Evolutionary conservation across 2,113 vertebrate species (phyloP).

Genomic region (Odocoileus hemionus): DNA sequence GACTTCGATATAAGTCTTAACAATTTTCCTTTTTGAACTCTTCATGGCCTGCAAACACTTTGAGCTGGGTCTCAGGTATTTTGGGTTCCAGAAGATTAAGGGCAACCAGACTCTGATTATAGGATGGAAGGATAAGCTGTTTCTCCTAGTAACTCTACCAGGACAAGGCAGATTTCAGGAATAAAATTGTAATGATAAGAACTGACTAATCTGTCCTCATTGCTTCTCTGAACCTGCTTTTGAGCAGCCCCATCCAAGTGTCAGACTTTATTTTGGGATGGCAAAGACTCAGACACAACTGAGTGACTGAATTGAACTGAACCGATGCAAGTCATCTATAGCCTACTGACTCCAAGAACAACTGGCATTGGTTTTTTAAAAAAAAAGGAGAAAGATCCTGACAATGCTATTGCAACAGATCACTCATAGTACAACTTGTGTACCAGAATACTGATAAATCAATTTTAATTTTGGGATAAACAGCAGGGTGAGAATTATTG

Average conservation of each 20-base stretch:
- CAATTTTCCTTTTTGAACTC: background rate
- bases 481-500: background rate
- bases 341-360: fast-evolving
- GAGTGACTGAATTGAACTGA: no score
- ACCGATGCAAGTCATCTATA: background rate
- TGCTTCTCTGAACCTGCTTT: background rate
- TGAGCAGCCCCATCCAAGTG: background rate
- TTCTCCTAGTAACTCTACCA: background rate
- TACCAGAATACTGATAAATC: background rate
- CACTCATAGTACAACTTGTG: background rate
- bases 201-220: background rate
- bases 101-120: background rate
- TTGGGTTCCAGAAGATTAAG: background rate
- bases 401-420: background rate
- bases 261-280: no score
- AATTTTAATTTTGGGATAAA: background rate
- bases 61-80: background rate
- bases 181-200: background rate
- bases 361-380: background rate
- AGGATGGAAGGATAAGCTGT: background rate
- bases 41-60: background rate
- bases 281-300: no score
- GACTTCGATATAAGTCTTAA: background rate
- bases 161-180: background rate
- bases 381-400: background rate